Evolutionary conservation across 2,888 invertebrate genomes (phyloP).

Genomic region (Eupithecia inturbata): DNA sequence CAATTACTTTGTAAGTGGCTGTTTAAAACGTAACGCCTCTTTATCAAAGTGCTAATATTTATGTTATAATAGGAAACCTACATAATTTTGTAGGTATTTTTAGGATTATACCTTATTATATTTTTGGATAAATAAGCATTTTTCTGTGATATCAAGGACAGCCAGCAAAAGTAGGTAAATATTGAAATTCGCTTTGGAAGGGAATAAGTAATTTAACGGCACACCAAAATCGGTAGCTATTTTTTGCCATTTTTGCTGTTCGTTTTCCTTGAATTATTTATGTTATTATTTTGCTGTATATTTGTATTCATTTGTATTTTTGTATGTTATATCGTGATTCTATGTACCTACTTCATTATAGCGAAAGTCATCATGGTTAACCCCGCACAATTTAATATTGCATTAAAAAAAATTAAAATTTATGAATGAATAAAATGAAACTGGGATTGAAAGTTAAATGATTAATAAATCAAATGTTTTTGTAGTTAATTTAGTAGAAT

Average conservation of each 20-base stretch:
- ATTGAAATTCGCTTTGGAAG: not conserved
- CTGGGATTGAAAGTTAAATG: not conserved
- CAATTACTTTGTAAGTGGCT: not conserved
- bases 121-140: not conserved
- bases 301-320: not conserved
- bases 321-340: not conserved
- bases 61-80: not conserved
- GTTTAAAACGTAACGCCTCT: not conserved
- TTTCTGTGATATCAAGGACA: not conserved
- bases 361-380: not conserved
- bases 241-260: not conserved
- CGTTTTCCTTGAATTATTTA: slow-evolving; percentile 3
- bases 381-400: not conserved
- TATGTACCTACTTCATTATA: not conserved
- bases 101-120: not conserved
- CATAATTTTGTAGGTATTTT: not conserved
- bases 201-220: not conserved
- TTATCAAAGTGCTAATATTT: not conserved
- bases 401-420: too few species aligned
- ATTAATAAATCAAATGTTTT: not conserved
- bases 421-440: too few species aligned
- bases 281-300: slow-evolving; percentile 2
- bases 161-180: not conserved
- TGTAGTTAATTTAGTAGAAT: too few species aligned
- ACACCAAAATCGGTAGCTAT: not conserved